Base-by-base conservation (phyloP, 1,140 invertebrate genomes). In the Eueides isabella region DNA sequence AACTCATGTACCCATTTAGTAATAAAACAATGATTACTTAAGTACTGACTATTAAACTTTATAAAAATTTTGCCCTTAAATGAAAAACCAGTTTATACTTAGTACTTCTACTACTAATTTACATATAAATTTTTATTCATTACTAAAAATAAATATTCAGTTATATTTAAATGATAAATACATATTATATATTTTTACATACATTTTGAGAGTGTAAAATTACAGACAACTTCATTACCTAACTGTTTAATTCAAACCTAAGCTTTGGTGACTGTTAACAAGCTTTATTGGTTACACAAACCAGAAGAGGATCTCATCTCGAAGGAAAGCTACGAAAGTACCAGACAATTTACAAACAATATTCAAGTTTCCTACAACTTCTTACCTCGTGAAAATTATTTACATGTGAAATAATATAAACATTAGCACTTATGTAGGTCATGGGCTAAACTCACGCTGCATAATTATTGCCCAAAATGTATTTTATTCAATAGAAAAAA, bases 381-480 rank as follows among this genome's bases (percentile, higher is more conserved):
- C 19, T 55, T 19, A 55, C n/a, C 48, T 55, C 48, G 9, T 7
- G 48, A 55, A 26, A 23, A 55, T 11, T 55, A 23, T 55, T 55
- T 55, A 26, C 23, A 63, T 31, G 61, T 30, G 14, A 63, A 29
- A 63, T 63, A 63, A 63, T 63, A 63, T 63, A 23, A 55, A 55
- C 7, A 63, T 63, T 9, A 29, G 61, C 5, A 29, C 28, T 14
- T 7, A 62, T 62, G 12, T 63, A 63, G 61, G 61, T 63, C 61
- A 63, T 4, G 61, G 61, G 29, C 29, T 29, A 63, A 23, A 19
- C 28, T 63, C 61, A 63, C 29, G 16, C 26, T 63, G 29, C 29
- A 30, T 63, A 63, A 63, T 63, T 63, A 63, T 63, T 63, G 14
- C 61, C 29, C 28, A 63, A 63, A 63, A 31, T 16, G 26, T 63